A percentile compares a stretch with the other conserved stretches of the same genome.
These are phyloP conservation scores for Bovichtus diacanthus DNA, from an alignment of 2,797 vertebrate genomes.

Conservation along the genomic window DNA sequence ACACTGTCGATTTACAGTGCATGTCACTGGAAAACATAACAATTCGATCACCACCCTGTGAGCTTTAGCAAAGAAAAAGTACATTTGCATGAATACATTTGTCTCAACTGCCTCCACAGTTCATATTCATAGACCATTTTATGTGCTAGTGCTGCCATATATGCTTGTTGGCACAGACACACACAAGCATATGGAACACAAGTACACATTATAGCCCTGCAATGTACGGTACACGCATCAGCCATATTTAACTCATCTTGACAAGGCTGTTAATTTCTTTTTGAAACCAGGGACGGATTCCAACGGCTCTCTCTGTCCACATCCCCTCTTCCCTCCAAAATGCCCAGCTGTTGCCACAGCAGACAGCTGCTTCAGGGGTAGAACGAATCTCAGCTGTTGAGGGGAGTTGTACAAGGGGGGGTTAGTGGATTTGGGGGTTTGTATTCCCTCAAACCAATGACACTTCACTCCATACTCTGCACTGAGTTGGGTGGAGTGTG, in stretches of 20 bases:
- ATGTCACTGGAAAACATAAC: background rate
- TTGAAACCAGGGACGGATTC: slow-evolving; percentile 65
- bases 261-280: slow-evolving; percentile 75
- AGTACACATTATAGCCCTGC: slow-evolving; percentile 14
- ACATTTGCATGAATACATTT: slow-evolving; percentile 28
- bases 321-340: slow-evolving; percentile 82
- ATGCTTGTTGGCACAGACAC: slow-evolving; percentile 9
- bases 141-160: background rate
- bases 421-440: slow-evolving; percentile 52
- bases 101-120: slow-evolving; percentile 19
- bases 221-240: slow-evolving; percentile 31
- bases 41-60: slow-evolving; percentile 31
- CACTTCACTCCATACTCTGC: slow-evolving; percentile 31
- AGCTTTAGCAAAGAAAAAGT: slow-evolving; percentile 17
- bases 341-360: slow-evolving; percentile 80
- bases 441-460: slow-evolving; percentile 57
- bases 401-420: slow-evolving; percentile 49
- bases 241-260: slow-evolving; percentile 66
- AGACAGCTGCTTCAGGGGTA: slow-evolving; percentile 80
- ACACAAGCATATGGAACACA: slow-evolving; percentile 33
- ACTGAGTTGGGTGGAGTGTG: slow-evolving; percentile 44
- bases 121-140: slow-evolving; percentile 13
- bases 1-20: slow-evolving; percentile 24
- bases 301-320: slow-evolving; percentile 39
- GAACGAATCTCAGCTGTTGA: slow-evolving; percentile 85